Evolutionary conservation across 2,113 vertebrate species (phyloP), one percentile per base, ranked within the genome.

Genomic region (Oenanthe oenanthe): DNA sequence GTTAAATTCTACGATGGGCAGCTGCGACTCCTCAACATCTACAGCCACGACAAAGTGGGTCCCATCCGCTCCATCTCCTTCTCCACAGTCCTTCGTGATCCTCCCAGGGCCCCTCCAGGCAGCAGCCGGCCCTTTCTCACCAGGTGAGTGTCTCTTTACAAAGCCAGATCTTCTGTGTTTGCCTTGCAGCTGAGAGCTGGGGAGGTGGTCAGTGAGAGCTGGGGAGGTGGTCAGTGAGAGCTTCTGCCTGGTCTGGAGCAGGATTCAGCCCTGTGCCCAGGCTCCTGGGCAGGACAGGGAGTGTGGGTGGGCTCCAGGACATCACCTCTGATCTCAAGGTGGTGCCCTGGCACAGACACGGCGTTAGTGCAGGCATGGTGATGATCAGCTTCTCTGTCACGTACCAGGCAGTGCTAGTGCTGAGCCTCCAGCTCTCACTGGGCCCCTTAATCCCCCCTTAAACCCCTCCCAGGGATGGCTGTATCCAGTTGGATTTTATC

Each of bases 1-100:
- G 96, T 99, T 51, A 98, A 97, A 67, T 98, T 99, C 97, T 99
- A 99, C 2, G 96, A 98, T 1, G 97, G 97, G 36, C 75, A 94
- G 7, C 97, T 99, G 74, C 89, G 51, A 72, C 67, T 98, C 25
- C 91, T 98, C 45, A 90, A 71, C 85, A 98, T 95, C 96, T 99
- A 98, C 91, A 97, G 84, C 60, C 88, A 98, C 16, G 95, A 99
- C 47, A 94, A 95, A 47, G 92, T 98, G 97, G 98, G 98, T 14
- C 54, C 98, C 36, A 98, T 99, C 68, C 89, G 9, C 10, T 98
- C 97, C 42, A 98, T 99, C 92, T 99, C 99, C 56, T 99, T 99
- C 81, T 98, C 98, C 28, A 98, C 97, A 92, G 85, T 96, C 43
- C 91, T 88, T 2, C 71, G 95, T 3, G 20, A 51, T 8, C 51